Base-by-base conservation (phyloP, 2,888 invertebrate genomes). In the Leptothorax acervorum region DNA sequence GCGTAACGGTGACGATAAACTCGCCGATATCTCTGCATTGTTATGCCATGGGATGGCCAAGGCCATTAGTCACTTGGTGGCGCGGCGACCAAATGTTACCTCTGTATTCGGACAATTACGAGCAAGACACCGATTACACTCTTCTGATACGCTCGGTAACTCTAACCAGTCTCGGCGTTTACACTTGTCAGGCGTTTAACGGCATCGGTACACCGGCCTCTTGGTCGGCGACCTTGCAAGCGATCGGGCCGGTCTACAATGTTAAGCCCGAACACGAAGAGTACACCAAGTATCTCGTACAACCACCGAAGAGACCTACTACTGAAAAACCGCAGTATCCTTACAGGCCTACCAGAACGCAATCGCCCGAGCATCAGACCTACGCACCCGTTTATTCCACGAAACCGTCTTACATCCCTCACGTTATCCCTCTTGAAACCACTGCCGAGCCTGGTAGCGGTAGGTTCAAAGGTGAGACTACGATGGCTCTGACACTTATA, bases 171-270 rank as follows among this genome's bases (percentile, higher is more conserved):
- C 96, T 98, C 76, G 99, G 99, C 5, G 96, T 97, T 73, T 99
- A 99, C 95, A 97, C 97, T 8, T 99, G 99, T 93, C 97, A 98
- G 92, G 99, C 98, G 5, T 99, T 97, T 95, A 99, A 99, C 93
- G 98, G 98, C 2, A 94, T 96, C 11, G 97, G 97, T 15, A 96
- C 96, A 89, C 97, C 98, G 6, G 97, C 97, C 0, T 97, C 97
- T 68, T 97, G 97, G 97, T 96, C 97, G 18, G 96, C 98, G 9
- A 96, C 96, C 0, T 96, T 99, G 18, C 96, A 96, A 92, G 97
- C 97, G 0, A 95, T 97, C 87, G 97, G 97, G 28, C 97, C 97
- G 0, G 96, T 97, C n/a, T 95, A 96, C 87, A 96, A 96, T 48
- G 92, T 95, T 18, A 95, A 95, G 87, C 95, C 96, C 3, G 96